phyloP scores from a whole-genome alignment of 2,113 vertebrate genomes.

The Myotis lucifugus region DNA sequence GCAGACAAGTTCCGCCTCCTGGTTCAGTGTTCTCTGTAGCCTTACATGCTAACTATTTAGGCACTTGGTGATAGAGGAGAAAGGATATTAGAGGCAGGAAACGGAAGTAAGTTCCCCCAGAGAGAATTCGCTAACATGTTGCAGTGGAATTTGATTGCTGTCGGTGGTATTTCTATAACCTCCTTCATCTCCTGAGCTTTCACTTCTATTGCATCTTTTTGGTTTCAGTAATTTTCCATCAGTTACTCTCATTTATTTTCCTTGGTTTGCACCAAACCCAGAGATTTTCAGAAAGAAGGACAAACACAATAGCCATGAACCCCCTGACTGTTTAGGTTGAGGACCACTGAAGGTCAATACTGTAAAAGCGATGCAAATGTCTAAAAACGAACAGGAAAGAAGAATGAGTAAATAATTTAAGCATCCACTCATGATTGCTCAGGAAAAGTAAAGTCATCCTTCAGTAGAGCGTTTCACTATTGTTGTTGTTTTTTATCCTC shows the following conservation, averaged over 20 bases:
- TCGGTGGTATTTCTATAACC: background rate
- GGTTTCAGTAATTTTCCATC: background rate
- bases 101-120: background rate
- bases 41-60: background rate
- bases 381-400: background rate
- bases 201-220: background rate
- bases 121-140: background rate
- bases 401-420: background rate
- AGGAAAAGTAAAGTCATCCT: background rate
- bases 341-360: background rate
- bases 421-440: background rate
- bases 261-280: background rate
- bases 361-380: background rate
- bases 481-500: too few species aligned
- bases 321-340: background rate
- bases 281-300: background rate
- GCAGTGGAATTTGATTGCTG: background rate
- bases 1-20: background rate
- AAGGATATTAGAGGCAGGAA: background rate
- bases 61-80: background rate
- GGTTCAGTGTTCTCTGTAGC: background rate
- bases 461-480: background rate
- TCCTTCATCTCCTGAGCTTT: background rate
- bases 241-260: background rate
- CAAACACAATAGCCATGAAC: background rate